Conservation (phyloP, 2,113 vertebrate species). For the Syngnathoides biaculeatus region DNA sequence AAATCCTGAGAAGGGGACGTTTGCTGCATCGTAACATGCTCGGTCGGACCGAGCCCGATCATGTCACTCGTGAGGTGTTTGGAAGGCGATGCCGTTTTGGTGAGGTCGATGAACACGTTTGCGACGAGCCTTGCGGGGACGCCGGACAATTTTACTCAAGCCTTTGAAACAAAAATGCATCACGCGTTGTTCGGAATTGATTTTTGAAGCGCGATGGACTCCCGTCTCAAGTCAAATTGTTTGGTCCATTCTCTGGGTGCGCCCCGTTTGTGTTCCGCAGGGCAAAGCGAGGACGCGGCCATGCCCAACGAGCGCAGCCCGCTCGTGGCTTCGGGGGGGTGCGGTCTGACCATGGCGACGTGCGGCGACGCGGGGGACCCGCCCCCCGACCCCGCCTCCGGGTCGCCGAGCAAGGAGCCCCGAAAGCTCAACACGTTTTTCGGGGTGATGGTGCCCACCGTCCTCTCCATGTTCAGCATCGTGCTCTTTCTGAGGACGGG, state of each 20-base stretch:
- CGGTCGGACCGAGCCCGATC: too few relatives aligned
- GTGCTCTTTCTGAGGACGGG: slow-evolving; percentile 85
- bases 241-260: too few relatives aligned
- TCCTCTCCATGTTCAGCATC: slow-evolving; percentile 92
- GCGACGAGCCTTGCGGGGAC: too few relatives aligned
- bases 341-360: slow-evolving; percentile 30
- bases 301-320: slow-evolving; percentile 85
- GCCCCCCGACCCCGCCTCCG: slow-evolving; percentile 13
- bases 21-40: not conserved
- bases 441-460: slow-evolving; percentile 86
- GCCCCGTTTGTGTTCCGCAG: slow-evolving; percentile 16
- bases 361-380: slow-evolving; percentile 42
- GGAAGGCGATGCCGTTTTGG: not conserved
- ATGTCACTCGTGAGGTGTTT: not conserved
- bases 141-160: not conserved
- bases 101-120: slow-evolving; percentile 10
- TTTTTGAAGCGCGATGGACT: too few relatives aligned
- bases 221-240: too few relatives aligned
- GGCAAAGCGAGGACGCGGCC: slow-evolving; percentile 13
- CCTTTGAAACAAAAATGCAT: not conserved
- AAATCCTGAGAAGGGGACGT: not conserved
- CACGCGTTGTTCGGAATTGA: not conserved
- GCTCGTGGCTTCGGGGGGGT: slow-evolving; percentile 78
- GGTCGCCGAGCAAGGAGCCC: slow-evolving; percentile 41
- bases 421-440: slow-evolving; percentile 86